Evolutionary conservation across 2,797 vertebrate species (phyloP).

Genomic region (Silurus lanzhouensis): DNA sequence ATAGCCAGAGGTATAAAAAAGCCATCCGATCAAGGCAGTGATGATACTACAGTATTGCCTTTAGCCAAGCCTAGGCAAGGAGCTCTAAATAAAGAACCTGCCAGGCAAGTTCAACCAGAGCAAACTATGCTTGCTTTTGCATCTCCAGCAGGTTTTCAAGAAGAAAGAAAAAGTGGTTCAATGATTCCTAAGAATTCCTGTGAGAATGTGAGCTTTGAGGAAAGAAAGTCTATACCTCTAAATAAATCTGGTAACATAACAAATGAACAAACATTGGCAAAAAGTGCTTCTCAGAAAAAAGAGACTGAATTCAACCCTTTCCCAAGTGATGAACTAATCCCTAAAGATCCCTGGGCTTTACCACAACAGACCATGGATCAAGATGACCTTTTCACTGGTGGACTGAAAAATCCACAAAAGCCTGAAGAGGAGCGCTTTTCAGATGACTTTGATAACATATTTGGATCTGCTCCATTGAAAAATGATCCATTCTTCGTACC

Average conservation of each 20-base stretch:
- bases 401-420: conserved; percentile 47
- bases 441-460: conserved; percentile 63
- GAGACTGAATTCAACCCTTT: conserved; percentile 62
- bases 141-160: conserved; percentile 23
- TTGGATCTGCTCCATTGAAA: conserved; percentile 48
- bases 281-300: conserved; percentile 32
- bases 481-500: conserved; percentile 54
- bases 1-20: conserved; percentile 42
- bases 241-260: conserved; percentile 12
- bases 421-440: conserved; percentile 49
- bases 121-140: conserved; percentile 12
- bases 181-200: neutral
- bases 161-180: neutral
- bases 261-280: conserved; percentile 13
- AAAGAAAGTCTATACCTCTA: neutral
- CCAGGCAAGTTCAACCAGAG: conserved; percentile 48
- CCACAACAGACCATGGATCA: conserved; percentile 45
- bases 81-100: conserved; percentile 52
- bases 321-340: conserved; percentile 56
- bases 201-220: conserved; percentile 4
- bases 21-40: conserved; percentile 13
- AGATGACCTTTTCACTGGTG: conserved; percentile 53
- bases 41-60: conserved; percentile 60
- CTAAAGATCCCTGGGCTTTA: conserved; percentile 63
- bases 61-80: conserved; percentile 72